Evolutionary conservation across 2,888 invertebrate genomes (phyloP).

Genomic region (Stenoptilia bipunctidactyla): DNA sequence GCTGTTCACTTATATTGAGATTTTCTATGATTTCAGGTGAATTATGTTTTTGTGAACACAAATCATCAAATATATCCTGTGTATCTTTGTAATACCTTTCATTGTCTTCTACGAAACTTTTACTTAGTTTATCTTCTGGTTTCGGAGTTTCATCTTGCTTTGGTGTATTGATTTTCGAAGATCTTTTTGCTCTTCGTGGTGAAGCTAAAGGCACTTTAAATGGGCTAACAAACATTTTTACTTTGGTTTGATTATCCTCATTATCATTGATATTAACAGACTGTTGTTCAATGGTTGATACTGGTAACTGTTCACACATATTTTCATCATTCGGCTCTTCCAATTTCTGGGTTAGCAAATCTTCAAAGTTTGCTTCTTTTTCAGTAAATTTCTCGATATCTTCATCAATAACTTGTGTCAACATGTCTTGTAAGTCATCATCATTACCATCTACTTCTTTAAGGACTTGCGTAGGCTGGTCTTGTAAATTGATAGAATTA

Average conservation of each 20-base stretch:
- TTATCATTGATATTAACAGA: neutral
- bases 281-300: conserved; percentile 9
- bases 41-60: conserved; percentile 35
- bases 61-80: conserved; percentile 45
- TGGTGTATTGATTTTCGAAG: conserved; percentile 8
- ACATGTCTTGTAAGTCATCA: conserved; percentile 20
- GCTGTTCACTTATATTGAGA: too few relatives aligned
- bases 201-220: conserved; percentile 46
- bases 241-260: conserved; percentile 9
- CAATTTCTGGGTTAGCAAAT: conserved; percentile 36
- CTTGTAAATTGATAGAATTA: conserved; percentile 16
- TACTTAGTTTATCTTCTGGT: neutral
- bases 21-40: too few relatives aligned
- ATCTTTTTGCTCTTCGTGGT: conserved; percentile 34
- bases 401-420: conserved; percentile 21
- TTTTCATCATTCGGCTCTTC: conserved; percentile 10
- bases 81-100: conserved; percentile 45
- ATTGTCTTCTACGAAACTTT: too few relatives aligned
- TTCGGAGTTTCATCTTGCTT: neutral
- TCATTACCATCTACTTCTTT: conserved; percentile 2
- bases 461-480: conserved; percentile 19
- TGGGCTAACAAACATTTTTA: conserved; percentile 18
- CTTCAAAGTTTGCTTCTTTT: conserved; percentile 15
- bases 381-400: conserved; percentile 7
- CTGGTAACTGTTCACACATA: conserved; percentile 6